Conservation (phyloP, 2,113 vertebrate species). For the Gobio gobio region DNA sequence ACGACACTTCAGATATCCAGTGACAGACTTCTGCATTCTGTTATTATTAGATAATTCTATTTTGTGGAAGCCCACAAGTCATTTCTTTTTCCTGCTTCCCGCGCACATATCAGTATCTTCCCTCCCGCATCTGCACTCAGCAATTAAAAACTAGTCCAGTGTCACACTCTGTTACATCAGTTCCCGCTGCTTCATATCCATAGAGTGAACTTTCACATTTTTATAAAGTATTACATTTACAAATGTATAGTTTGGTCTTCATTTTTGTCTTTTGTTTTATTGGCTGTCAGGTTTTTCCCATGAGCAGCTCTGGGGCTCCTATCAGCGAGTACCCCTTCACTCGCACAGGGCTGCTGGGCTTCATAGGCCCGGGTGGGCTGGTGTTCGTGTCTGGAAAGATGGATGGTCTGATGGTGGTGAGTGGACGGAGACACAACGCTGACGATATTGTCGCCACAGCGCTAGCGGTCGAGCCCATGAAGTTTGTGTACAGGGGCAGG, state of each 20-base stretch:
- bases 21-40: too few relatives aligned
- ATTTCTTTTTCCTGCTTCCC: too few relatives aligned
- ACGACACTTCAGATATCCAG: too few relatives aligned
- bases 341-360: conserved; percentile 92
- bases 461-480: conserved; percentile 97
- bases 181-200: background rate
- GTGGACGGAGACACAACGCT: conserved; percentile 93
- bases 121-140: too few relatives aligned
- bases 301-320: conserved; percentile 87
- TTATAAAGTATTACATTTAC: background rate
- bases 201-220: background rate
- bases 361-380: conserved; percentile 94
- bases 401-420: conserved; percentile 99
- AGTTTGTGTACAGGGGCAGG: conserved; percentile 98
- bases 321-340: conserved; percentile 97
- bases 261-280: background rate
- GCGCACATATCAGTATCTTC: too few relatives aligned
- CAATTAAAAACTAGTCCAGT: too few relatives aligned
- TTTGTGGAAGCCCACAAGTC: too few relatives aligned
- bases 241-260: background rate
- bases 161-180: too few relatives aligned
- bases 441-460: conserved; percentile 98
- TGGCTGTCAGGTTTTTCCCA: conserved; percentile 88
- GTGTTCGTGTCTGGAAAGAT: conserved; percentile 99
- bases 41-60: too few relatives aligned